These are phyloP conservation scores for Pristionchus maxplancki DNA, from an alignment of 2,888 invertebrate genomes.

Conservation along the genomic window DNA sequence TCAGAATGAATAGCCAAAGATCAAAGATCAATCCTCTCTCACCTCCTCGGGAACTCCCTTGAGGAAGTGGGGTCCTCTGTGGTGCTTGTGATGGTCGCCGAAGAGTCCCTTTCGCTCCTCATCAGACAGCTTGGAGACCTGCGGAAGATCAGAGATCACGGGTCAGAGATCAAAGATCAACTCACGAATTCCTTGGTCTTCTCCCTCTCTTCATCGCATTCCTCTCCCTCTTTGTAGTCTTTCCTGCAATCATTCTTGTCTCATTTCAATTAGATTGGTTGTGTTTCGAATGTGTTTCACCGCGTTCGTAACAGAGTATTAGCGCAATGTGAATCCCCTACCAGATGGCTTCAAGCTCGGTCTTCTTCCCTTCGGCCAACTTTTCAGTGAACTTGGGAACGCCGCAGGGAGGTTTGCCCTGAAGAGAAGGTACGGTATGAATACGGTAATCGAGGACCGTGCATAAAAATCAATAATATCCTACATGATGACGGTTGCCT, in stretches of 20 bases:
- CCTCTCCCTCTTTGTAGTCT: constrained; percentile 67
- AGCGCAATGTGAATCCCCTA: background rate
- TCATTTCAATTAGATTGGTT: background rate
- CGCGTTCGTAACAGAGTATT: background rate
- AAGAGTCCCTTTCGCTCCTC: constrained; percentile 51
- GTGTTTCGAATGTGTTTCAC: background rate
- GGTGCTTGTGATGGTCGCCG: constrained; percentile 33
- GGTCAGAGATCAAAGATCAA: background rate
- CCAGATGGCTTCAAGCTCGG: constrained; percentile 29
- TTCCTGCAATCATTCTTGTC: constrained; percentile 42
- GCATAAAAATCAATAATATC: background rate
- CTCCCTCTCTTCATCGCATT: constrained; percentile 66
- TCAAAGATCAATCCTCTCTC: constrained; percentile 16
- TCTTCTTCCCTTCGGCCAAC: constrained; percentile 13
- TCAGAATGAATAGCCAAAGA: background rate
- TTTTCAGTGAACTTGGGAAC: constrained; percentile 35
- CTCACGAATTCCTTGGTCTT: constrained; percentile 64
- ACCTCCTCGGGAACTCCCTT: constrained; percentile 53
- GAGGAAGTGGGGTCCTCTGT: constrained; percentile 53
- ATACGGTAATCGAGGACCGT: background rate
- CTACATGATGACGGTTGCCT: constrained; percentile 27
- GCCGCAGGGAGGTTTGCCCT: constrained; percentile 45
- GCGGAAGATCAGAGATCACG: background rate
- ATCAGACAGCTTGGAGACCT: constrained; percentile 42
- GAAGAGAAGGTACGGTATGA: background rate